phyloP scores from a whole-genome alignment of 2,797 vertebrate genomes.

The Lithobates pipiens region DNA sequence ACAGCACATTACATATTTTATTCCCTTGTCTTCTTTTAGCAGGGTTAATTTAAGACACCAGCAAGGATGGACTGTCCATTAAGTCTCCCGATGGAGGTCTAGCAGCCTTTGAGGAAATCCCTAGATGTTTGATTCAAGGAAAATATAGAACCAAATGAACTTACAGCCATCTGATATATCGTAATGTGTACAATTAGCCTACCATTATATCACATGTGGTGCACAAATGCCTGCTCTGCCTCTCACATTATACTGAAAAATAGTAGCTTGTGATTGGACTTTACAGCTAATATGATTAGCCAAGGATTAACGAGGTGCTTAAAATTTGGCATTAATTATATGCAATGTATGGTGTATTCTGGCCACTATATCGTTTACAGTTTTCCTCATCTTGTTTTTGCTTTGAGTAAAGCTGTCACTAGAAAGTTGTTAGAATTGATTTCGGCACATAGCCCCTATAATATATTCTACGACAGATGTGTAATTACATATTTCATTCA shows the following conservation, averaged over 20 bases:
- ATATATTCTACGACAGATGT: neutral
- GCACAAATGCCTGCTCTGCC: neutral
- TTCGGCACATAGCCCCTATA: too few species aligned
- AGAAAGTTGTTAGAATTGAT: too few species aligned
- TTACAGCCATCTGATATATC: conserved; percentile 2
- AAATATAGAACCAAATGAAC: conserved; percentile 6
- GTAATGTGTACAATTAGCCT: neutral
- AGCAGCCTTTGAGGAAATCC: neutral
- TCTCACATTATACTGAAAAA: neutral
- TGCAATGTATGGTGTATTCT: neutral
- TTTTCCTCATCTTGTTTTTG: too few species aligned
- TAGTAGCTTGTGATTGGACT: neutral
- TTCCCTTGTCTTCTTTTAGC: neutral
- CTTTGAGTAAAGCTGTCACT: too few species aligned
- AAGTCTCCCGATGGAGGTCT: neutral
- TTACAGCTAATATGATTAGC: neutral
- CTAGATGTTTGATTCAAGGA: neutral
- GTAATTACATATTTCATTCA: neutral
- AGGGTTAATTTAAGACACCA: neutral
- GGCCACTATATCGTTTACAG: neutral
- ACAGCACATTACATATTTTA: neutral
- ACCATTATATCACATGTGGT: neutral
- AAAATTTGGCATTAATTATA: neutral
- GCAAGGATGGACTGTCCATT: neutral
- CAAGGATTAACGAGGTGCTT: too few species aligned